A percentile compares a stretch with the other conserved stretches of the same genome.
Evolutionary conservation across 2,797 vertebrate species (phyloP).

Genomic region (Platalea minor): DNA sequence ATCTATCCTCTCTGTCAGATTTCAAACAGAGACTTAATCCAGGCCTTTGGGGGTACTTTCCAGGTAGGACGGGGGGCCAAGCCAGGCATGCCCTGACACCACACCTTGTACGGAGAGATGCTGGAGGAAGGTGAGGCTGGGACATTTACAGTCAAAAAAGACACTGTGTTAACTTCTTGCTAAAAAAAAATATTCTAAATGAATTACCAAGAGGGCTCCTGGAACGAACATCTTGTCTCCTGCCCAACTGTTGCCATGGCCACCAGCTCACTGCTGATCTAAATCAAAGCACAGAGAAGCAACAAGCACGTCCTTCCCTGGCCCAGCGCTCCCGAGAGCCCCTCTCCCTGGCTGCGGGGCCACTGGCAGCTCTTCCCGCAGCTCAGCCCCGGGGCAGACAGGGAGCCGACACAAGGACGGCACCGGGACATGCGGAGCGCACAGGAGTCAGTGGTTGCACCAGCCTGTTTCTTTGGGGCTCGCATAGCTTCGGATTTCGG

Average conservation of each 20-base stretch:
- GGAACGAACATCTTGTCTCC: constrained; percentile 20
- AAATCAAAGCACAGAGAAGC: not conserved
- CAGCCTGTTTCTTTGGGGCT: not conserved
- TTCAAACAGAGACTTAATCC: not conserved
- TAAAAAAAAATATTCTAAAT: not conserved
- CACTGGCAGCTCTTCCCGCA: not conserved
- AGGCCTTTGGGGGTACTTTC: not conserved
- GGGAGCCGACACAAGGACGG: not conserved
- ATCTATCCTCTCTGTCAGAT: not conserved
- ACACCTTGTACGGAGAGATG: not conserved
- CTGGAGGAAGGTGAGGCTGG: not conserved
- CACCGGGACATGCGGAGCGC: fast-evolving
- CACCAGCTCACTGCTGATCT: constrained; percentile 27
- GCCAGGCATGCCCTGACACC: not conserved
- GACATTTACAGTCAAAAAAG: not conserved
- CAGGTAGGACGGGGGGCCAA: not conserved
- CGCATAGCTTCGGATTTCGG: not conserved
- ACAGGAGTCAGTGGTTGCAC: fast-evolving
- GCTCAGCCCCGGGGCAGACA: not conserved
- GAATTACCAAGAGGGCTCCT: not conserved
- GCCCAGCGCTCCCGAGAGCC: not conserved
- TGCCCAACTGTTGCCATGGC: constrained; percentile 43
- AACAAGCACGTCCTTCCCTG: not conserved
- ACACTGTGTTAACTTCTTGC: not conserved
- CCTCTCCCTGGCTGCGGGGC: not conserved